Base-by-base conservation (phyloP, 2,888 invertebrate species). In the Choristoneura rosaceana region DNA sequence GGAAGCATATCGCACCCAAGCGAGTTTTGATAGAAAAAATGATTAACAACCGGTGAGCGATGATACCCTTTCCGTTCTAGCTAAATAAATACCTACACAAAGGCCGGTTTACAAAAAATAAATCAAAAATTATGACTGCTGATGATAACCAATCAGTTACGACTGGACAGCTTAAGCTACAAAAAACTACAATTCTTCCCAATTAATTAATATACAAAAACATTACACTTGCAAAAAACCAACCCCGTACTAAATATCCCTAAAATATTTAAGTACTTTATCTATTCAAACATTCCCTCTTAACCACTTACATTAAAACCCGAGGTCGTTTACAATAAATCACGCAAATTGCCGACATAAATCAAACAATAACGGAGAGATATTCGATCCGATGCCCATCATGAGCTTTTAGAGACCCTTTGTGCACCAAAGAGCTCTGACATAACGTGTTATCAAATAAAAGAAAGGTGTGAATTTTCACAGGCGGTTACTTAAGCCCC, bases 391-490 rank as follows among this genome's bases (percentile, higher is more conserved):
- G 82, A 83, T 83, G 84, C 87, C 90, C 91, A 93, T 93, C 91
- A 89, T 86, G 88, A 90, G 90, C 94, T 94, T 94, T 93, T 93
- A 94, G 89, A 88, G 89, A 85, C 87, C 91, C 86, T 90, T 93
- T 93, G 91, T 93, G 87, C 85, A 84, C 87, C 88, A 89, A 92
- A 93, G 91, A 90, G 90, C 89, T 86, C 91, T 91, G 91, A 92
- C 89, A 92, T 92, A 92, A 92, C 90, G 89, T 89, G 90, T 91
- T 93, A 93, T 90, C 94, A 93, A 93, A 93, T 93, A 93, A 92
- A 93, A 92, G 93, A 93, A 94, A 93, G 94, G 94, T 94, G 94
- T 93, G 92, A 94, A 93, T 91, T 91, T 92, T 94, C 93, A 88
- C 94, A 93, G 91, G 87, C 89, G 85, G 85, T 82, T 82, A 82